phyloP scores from a whole-genome alignment of 2,888 invertebrate species.

The Mimumesa dahlbomi region DNA sequence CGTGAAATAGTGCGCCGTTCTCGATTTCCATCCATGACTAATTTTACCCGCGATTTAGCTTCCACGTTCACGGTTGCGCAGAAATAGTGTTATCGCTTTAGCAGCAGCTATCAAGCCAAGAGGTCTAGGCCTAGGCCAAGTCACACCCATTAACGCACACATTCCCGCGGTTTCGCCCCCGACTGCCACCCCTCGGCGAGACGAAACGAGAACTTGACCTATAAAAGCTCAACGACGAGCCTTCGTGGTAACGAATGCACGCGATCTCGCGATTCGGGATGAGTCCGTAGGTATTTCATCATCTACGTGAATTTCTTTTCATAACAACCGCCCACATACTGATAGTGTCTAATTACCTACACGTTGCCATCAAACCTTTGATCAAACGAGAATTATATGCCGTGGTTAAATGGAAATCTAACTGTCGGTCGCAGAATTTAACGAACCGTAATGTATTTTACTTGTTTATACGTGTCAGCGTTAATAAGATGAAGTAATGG shows the following conservation, averaged over 20 bases:
- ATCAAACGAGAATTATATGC: no score
- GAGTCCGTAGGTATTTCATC: conserved; percentile 27
- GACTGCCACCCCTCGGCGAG: conserved; percentile 41
- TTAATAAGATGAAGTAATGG: no score
- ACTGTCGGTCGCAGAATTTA: no score
- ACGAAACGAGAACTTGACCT: conserved; percentile 69
- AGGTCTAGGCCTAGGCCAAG: conserved; percentile 58
- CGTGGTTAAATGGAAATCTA: no score
- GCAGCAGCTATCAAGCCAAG: conserved; percentile 24
- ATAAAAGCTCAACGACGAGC: conserved; percentile 67
- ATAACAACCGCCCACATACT: no score
- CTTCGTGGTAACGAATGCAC: conserved; percentile 61
- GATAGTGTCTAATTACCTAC: no score
- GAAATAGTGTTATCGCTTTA: conserved; percentile 16
- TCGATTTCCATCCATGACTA: background rate
- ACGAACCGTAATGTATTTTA: no score
- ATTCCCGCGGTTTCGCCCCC: conserved; percentile 12
- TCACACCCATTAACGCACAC: conserved; percentile 27
- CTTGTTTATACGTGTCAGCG: no score
- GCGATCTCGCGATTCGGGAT: conserved; percentile 61
- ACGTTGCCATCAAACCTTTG: no score
- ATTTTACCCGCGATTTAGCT: conserved; percentile 20
- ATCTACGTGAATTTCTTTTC: no score
- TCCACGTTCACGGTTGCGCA: no score
- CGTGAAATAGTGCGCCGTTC: no score